Evolutionary conservation across 2,113 vertebrate genomes (phyloP), one percentile per base, ranked within the genome.

Genomic region (Serinus canaria): DNA sequence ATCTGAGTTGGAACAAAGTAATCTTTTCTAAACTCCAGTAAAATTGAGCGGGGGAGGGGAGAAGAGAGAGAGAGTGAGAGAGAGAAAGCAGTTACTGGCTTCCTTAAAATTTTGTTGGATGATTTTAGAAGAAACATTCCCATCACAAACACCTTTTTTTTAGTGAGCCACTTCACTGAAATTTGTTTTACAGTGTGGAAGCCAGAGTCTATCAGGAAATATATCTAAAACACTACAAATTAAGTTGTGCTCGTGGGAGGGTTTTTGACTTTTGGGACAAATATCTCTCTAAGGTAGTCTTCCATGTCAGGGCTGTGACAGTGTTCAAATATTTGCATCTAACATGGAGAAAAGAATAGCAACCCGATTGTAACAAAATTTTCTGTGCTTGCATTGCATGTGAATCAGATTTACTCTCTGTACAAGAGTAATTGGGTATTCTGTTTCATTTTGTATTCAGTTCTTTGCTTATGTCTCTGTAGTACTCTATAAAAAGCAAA

Each of bases 1-100:
- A 11, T 75, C 39, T 50, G 33, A 41, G 6, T 9, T 69, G 44
- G 13, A 72, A 44, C 27, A 50, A 39, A 75, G 11, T 10, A 35
- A 41, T 64, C 13, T 35, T 60, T 59, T 55, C 39, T 41, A 64
- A 79, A 23, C 9, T 78, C 24, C 24, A 41, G 56, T 55, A 55
- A 69, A 90, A 53, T 43, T 43, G 39, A 18, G 9, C 0, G 2
- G 1, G 1, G n/a, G n/a, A 2, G 3, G 7, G 10, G 27, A 5
- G 39, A 13, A 13, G 39, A 58, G 8, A 39, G 4, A 21, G n/a
- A n/a, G n/a, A n/a, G n/a, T n/a, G n/a, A n/a, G n/a, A n/a, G 5
- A 56, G 43, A 53, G 8, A 43, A 39, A 55, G 33, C 4, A 37
- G 8, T 66, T 75, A 27, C 14, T 76, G 18, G 25, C 13, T n/a